Evolutionary conservation across 2,888 invertebrate species (phyloP).

Genomic region (Muscina levida): DNA sequence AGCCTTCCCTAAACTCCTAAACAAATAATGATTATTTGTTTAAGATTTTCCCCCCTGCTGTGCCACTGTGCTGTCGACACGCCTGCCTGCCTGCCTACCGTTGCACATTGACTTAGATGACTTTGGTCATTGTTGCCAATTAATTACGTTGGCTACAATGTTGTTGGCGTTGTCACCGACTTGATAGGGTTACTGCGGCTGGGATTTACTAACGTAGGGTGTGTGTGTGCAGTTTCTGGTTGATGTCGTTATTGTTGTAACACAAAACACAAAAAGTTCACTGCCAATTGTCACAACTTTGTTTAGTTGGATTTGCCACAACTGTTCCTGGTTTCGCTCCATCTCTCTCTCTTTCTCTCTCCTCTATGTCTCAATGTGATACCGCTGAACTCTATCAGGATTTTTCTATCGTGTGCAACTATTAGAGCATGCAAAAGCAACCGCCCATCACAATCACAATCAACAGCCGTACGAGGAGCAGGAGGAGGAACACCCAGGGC

Average conservation of each 20-base stretch:
- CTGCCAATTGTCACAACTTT: slow-evolving; percentile 54
- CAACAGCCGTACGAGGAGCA: neutral
- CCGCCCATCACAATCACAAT: neutral
- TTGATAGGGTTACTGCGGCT: slow-evolving; percentile 5
- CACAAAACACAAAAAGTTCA: slow-evolving; percentile 40
- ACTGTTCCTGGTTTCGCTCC: neutral
- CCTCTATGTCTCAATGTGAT: neutral
- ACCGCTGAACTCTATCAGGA: neutral
- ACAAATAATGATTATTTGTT: too few relatives aligned
- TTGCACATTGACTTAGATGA: neutral
- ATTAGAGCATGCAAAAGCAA: slow-evolving; percentile 8
- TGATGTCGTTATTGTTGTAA: slow-evolving; percentile 32
- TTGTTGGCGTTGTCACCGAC: slow-evolving; percentile 25
- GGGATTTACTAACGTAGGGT: too few relatives aligned
- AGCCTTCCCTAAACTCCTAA: too few relatives aligned
- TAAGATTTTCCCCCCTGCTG: too few relatives aligned
- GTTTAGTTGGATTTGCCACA: neutral
- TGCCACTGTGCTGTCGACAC: too few relatives aligned
- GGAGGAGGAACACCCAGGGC: too few relatives aligned
- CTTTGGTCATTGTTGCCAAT: slow-evolving; percentile 49
- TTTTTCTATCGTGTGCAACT: neutral
- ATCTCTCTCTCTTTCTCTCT: neutral
- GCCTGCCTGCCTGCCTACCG: too few relatives aligned
- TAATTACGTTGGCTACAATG: slow-evolving; percentile 56
- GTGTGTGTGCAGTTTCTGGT: too few relatives aligned